These are phyloP conservation scores for Coleophora deauratella DNA, from an alignment of 2,888 invertebrate genomes.

Conservation along the genomic window DNA sequence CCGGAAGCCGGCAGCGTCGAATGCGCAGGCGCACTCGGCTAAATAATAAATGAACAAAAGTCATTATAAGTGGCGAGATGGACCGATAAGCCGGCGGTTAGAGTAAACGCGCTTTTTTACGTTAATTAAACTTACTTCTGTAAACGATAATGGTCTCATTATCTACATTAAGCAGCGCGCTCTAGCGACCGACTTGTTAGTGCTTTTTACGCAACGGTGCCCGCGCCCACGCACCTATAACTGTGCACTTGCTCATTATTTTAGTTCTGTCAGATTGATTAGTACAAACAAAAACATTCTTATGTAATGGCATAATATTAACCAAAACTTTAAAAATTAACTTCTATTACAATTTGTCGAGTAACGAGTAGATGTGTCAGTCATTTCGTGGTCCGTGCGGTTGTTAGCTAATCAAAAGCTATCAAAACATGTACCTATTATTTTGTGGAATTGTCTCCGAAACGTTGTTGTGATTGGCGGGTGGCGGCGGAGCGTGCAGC, in stretches of 20 bases:
- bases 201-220: slow-evolving; percentile 51
- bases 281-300: no score
- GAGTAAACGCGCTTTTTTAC: slow-evolving; percentile 70
- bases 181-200: slow-evolving; percentile 22
- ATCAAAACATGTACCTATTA: slow-evolving; percentile 22
- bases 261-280: no score
- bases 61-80: slow-evolving; percentile 65
- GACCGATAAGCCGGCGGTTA: slow-evolving; percentile 57
- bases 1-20: slow-evolving; percentile 52
- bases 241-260: slow-evolving; percentile 14
- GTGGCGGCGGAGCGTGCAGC: slow-evolving; percentile 10
- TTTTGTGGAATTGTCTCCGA: slow-evolving; percentile 27
- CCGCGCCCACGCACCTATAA: slow-evolving; percentile 22
- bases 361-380: slow-evolving; percentile 5
- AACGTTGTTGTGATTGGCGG: slow-evolving; percentile 26
- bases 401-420: slow-evolving; percentile 29
- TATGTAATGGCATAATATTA: no score
- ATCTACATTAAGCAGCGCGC: slow-evolving; percentile 47
- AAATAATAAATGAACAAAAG: slow-evolving; percentile 72
- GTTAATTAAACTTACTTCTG: slow-evolving; percentile 71
- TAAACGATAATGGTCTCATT: slow-evolving; percentile 67
- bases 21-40: slow-evolving; percentile 51
- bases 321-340: no score
- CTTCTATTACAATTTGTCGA: neutral
- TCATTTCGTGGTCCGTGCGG: slow-evolving; percentile 7